These are phyloP conservation scores for Jacana jacana DNA, from an alignment of 2,113 vertebrate species.

Conservation along the genomic window DNA sequence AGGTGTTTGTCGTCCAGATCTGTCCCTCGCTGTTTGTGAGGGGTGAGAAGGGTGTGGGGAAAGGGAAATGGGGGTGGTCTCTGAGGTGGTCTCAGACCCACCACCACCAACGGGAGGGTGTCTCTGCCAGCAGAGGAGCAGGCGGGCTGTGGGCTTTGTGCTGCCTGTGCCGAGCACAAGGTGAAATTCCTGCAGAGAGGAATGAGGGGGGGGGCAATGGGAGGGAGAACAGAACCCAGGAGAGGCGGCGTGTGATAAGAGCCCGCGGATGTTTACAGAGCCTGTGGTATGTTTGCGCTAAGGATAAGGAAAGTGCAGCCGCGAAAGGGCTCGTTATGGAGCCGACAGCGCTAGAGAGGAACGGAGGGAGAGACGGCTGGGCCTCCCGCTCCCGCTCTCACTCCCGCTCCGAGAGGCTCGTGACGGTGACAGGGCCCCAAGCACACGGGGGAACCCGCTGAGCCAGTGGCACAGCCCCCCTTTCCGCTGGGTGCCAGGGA, in stretches of 20 bases:
- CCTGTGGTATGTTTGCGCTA: background rate
- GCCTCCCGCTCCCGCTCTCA: background rate
- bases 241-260: background rate
- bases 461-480: background rate
- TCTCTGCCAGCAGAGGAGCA: background rate
- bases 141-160: background rate
- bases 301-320: background rate
- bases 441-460: background rate
- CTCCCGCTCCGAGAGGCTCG: rapidly evolving
- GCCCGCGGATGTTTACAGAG: background rate
- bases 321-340: background rate
- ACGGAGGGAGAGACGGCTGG: rapidly evolving
- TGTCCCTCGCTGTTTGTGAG: background rate
- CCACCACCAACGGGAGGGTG: too few relatives aligned
- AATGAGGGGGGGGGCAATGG: background rate
- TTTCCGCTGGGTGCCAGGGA: background rate
- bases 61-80: background rate
- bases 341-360: rapidly evolving
- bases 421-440: rapidly evolving
- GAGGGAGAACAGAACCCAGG: background rate
- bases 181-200: background rate
- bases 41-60: background rate
- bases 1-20: background rate
- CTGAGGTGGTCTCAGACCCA: rapidly evolving
- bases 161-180: rapidly evolving